A percentile compares a stretch with the other conserved stretches of the same genome.
phyloP scores from a whole-genome alignment of 2,888 invertebrate genomes.

The Caenorhabditis panamensis region DNA sequence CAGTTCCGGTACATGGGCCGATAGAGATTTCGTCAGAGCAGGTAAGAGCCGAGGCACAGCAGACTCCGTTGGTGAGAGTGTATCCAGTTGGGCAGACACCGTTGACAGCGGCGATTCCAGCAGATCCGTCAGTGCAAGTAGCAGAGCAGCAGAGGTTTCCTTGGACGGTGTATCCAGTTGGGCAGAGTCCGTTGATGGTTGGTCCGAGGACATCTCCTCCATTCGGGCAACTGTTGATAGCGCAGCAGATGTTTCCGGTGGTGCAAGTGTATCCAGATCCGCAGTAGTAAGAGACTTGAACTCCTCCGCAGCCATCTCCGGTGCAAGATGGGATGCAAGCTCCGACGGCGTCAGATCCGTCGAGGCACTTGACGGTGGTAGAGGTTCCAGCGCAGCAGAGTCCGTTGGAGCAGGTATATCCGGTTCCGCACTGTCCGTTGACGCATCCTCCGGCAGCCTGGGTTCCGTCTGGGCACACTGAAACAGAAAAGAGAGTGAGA shows the following conservation, averaged over 20 bases:
- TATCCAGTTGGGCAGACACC: conserved; percentile 75
- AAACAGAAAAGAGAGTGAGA: too few species aligned
- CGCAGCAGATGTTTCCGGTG: conserved; percentile 80
- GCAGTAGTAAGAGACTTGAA: conserved; percentile 74
- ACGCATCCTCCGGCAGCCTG: conserved; percentile 81
- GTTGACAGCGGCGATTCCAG: conserved; percentile 61
- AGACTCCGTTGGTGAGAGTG: conserved; percentile 76
- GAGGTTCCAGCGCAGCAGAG: conserved; percentile 80
- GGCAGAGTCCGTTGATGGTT: conserved; percentile 80
- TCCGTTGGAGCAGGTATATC: conserved; percentile 81
- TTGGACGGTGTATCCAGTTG: conserved; percentile 75
- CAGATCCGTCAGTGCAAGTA: conserved; percentile 64
- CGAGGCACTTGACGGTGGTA: conserved; percentile 76
- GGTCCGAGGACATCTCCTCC: conserved; percentile 78
- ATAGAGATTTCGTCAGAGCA: conserved; percentile 60
- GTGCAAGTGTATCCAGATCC: conserved; percentile 80
- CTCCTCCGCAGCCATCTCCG: conserved; percentile 73
- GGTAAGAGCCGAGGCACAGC: conserved; percentile 71
- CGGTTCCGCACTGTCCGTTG: conserved; percentile 80
- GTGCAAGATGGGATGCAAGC: conserved; percentile 75
- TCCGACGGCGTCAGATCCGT: conserved; percentile 77
- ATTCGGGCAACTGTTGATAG: conserved; percentile 76
- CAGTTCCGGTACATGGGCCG: conserved; percentile 64
- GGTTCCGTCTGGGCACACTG: conserved; percentile 80
- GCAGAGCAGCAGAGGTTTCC: conserved; percentile 75